These are phyloP conservation scores for Hyphantria cunea DNA, from an alignment of 1,140 invertebrate species.

Conservation along the genomic window DNA sequence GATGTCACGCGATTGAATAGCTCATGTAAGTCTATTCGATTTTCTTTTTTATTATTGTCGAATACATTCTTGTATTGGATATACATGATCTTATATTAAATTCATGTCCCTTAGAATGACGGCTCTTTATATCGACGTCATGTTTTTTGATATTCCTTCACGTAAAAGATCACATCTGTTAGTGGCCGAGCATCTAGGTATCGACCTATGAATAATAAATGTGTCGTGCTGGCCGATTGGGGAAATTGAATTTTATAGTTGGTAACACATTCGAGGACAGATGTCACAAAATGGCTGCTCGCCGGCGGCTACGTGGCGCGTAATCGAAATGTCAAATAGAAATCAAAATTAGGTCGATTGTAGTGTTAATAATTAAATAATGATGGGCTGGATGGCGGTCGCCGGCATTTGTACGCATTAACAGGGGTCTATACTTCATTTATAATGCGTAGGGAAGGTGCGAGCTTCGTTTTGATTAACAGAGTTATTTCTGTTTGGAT, in stretches of 20 bases:
- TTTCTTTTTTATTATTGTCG: constrained; percentile 33
- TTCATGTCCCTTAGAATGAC: constrained; percentile 54
- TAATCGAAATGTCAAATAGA: constrained; percentile 80
- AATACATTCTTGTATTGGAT: constrained; percentile 45
- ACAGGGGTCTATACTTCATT: constrained; percentile 38
- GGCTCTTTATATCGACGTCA: constrained; percentile 53
- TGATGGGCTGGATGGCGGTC: constrained; percentile 43
- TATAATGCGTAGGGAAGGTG: constrained; percentile 57
- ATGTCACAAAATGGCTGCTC: constrained; percentile 77
- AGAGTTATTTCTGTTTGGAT: constrained; percentile 78
- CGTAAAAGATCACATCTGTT: constrained; percentile 81
- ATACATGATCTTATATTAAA: constrained; percentile 56
- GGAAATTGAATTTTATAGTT: constrained; percentile 82
- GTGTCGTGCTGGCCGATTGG: constrained; percentile 76
- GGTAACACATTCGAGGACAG: constrained; percentile 78
- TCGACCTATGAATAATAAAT: constrained; percentile 81
- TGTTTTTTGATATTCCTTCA: constrained; percentile 76
- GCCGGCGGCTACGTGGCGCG: constrained; percentile 60
- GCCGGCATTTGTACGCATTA: constrained; percentile 46
- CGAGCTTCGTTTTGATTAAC: constrained; percentile 74
- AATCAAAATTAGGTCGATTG: constrained; percentile 81
- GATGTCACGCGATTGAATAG: constrained; percentile 48
- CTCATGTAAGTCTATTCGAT: constrained; percentile 38
- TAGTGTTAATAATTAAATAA: constrained; percentile 81
- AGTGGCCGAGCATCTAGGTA: constrained; percentile 73